A percentile compares a stretch with the other conserved stretches of the same genome.
Evolutionary conservation across 2,797 vertebrate species (phyloP).

Genomic region (Podarcis siculus): DNA sequence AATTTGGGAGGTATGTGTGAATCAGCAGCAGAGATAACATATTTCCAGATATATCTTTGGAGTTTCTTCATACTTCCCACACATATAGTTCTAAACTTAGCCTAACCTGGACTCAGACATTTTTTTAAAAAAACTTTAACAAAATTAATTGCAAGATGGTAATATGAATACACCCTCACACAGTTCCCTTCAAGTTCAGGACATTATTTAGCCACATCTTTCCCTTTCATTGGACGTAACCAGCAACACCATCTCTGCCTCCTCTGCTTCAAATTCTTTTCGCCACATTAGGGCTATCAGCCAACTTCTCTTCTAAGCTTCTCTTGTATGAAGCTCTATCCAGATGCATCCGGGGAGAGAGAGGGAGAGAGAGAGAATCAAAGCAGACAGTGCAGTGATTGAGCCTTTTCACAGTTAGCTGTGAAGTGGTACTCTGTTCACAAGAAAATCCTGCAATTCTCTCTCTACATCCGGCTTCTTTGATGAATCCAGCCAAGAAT

Average conservation of each 20-base stretch:
- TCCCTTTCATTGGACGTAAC: background rate
- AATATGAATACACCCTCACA: background rate
- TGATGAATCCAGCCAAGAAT: slow-evolving; percentile 29
- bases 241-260: background rate
- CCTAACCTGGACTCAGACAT: background rate
- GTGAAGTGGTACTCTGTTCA: slow-evolving; percentile 41
- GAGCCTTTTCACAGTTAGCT: slow-evolving; percentile 45
- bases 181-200: slow-evolving; percentile 21
- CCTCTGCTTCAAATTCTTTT: slow-evolving; percentile 53
- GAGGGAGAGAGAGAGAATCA: slow-evolving; percentile 48
- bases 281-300: slow-evolving; percentile 58
- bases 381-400: slow-evolving; percentile 64
- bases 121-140: slow-evolving; percentile 14
- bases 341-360: slow-evolving; percentile 57
- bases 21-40: background rate
- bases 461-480: slow-evolving; percentile 31
- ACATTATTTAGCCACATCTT: slow-evolving; percentile 32
- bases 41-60: background rate
- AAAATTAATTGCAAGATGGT: fast-evolving
- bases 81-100: background rate
- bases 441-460: slow-evolving; percentile 44
- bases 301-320: slow-evolving; percentile 75
- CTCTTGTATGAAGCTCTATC: slow-evolving; percentile 69
- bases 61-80: background rate
- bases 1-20: background rate